Evolutionary conservation across 2,113 vertebrate genomes (phyloP).

Genomic region (Myotis yumanensis): DNA sequence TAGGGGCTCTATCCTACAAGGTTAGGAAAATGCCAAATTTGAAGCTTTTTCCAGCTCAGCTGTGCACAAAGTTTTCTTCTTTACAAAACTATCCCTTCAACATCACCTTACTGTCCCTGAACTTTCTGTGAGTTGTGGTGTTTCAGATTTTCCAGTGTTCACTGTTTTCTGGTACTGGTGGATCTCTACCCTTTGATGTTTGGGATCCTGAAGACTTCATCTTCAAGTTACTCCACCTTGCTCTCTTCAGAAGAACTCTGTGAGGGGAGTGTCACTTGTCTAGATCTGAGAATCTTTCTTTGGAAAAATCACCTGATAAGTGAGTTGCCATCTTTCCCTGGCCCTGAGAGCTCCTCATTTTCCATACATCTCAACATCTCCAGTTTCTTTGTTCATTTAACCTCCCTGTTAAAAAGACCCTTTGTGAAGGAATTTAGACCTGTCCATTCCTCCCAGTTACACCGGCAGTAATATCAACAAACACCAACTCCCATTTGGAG

Average conservation of each 20-base stretch:
- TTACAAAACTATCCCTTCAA: not conserved
- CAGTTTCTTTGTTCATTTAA: not conserved
- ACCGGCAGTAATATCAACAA: not conserved
- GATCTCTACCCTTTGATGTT: not conserved
- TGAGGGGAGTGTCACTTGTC: not conserved
- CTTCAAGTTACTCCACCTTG: not conserved
- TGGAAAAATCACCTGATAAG: not conserved
- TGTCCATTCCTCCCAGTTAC: not conserved
- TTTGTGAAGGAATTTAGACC: not conserved
- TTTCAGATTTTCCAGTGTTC: not conserved
- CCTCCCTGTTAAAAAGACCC: not conserved
- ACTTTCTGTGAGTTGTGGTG: not conserved
- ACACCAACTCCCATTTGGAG: not conserved
- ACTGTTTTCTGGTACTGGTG: not conserved
- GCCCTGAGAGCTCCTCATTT: not conserved
- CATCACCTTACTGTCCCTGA: not conserved
- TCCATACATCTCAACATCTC: not conserved
- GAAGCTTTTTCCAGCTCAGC: not conserved
- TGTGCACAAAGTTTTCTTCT: not conserved
- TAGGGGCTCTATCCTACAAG: not conserved
- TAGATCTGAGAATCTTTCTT: not conserved
- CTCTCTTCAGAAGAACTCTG: not conserved
- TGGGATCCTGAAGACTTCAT: not conserved
- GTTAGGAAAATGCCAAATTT: not conserved
- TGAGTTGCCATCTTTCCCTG: not conserved